phyloP scores from a whole-genome alignment of 2,888 invertebrate genomes.

The Crocallis elinguaria region DNA sequence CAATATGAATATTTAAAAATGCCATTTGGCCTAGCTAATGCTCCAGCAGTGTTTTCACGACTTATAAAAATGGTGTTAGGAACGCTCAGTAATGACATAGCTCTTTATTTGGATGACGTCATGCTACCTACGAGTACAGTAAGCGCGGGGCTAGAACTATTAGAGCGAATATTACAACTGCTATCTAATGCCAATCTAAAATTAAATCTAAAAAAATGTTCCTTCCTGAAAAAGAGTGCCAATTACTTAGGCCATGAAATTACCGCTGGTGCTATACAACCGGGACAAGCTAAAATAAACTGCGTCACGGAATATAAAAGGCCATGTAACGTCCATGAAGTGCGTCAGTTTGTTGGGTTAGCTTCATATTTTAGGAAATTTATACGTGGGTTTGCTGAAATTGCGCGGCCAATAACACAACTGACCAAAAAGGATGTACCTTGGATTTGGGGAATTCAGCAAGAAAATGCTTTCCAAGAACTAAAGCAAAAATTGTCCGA shows the following conservation, averaged over 20 bases:
- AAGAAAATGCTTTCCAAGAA: constrained; percentile 5
- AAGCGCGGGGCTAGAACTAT: neutral
- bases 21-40: constrained; percentile 26
- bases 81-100: too few relatives aligned
- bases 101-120: too few relatives aligned
- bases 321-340: constrained; percentile 7
- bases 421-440: constrained; percentile 9
- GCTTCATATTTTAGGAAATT: constrained; percentile 15
- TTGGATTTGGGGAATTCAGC: constrained; percentile 10
- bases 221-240: constrained; percentile 2
- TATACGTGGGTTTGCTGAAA: constrained; percentile 14
- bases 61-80: neutral
- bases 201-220: constrained; percentile 15
- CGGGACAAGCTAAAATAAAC: too few relatives aligned
- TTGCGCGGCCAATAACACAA: constrained; percentile 9
- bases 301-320: neutral
- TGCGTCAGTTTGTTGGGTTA: constrained; percentile 17
- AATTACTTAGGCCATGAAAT: constrained; percentile 18
- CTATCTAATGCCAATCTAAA: constrained; percentile 1
- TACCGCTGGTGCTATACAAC: too few relatives aligned
- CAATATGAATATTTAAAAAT: constrained; percentile 20
- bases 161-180: neutral
- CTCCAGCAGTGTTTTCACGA: constrained; percentile 16
- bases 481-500: constrained; percentile 21
- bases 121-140: neutral